A percentile compares a stretch with the other conserved stretches of the same genome.
These are phyloP conservation scores for Drosophila lini DNA, from an alignment of 1,140 invertebrate genomes.

Conservation along the genomic window DNA sequence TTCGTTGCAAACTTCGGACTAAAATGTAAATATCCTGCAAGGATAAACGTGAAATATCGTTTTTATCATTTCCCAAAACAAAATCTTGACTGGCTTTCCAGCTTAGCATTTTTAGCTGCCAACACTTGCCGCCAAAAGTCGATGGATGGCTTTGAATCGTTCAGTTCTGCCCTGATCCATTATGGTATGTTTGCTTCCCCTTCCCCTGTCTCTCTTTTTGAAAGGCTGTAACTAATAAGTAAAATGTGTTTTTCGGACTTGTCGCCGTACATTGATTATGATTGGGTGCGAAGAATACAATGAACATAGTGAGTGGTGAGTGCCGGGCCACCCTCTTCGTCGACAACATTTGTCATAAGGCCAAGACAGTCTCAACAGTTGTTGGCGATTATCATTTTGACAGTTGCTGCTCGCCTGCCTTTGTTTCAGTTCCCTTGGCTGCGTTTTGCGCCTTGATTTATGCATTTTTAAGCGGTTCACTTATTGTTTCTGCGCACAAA, in stretches of 20 bases:
- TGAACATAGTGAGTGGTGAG: not conserved
- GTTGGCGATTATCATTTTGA: constrained; percentile 84
- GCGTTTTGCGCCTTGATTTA: constrained; percentile 74
- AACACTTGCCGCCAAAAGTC: constrained; percentile 26
- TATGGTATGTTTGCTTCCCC: constrained; percentile 9
- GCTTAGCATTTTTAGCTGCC: not conserved
- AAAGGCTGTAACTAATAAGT: constrained; percentile 63
- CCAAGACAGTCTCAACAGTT: constrained; percentile 75
- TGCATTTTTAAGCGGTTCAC: constrained; percentile 83
- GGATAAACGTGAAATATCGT: too few species aligned
- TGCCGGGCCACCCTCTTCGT: constrained; percentile 6
- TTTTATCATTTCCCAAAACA: too few species aligned
- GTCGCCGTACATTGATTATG: constrained; percentile 32
- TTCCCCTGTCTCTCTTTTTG: not conserved
- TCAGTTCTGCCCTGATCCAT: constrained; percentile 17
- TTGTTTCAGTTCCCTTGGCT: constrained; percentile 68
- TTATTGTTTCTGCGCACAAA: constrained; percentile 83
- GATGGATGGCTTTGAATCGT: constrained; percentile 47
- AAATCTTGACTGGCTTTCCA: not conserved
- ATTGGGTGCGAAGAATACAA: constrained; percentile 1
- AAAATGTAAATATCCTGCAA: too few species aligned
- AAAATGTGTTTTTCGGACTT: constrained; percentile 74
- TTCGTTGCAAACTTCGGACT: too few species aligned
- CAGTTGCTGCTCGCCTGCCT: constrained; percentile 55
- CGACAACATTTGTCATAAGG: constrained; percentile 71